A percentile compares a stretch with the other conserved stretches of the same genome.
Conservation (phyloP, 2,797 vertebrate species). For the Tiaroga cobitis region DNA sequence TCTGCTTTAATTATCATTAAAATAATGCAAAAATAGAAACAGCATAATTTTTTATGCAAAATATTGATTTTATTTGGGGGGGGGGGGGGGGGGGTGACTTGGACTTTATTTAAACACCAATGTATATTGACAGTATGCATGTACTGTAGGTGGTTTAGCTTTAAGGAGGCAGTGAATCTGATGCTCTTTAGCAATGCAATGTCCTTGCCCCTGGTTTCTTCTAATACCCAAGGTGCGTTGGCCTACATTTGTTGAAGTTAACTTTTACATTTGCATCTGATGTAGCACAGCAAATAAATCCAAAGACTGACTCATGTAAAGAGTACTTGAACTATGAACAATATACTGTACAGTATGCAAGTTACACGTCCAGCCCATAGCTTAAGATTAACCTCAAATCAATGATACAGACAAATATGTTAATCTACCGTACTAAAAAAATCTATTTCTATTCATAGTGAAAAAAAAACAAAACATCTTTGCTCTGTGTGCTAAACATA, state of each 20-base stretch:
- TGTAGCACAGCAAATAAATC: neutral
- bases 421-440: neutral
- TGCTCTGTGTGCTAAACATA: neutral
- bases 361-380: neutral
- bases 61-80: no score
- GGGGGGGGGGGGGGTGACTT: no score
- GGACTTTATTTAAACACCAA: slow-evolving; percentile 4
- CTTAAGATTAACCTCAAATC: neutral
- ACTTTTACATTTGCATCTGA: slow-evolving; percentile 10
- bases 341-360: neutral
- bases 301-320: neutral
- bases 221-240: slow-evolving; percentile 33
- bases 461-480: neutral
- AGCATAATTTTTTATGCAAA: no score
- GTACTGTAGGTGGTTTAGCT: slow-evolving; percentile 10
- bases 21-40: neutral
- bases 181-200: neutral
- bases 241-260: slow-evolving; percentile 2
- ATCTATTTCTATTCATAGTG: neutral
- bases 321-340: neutral
- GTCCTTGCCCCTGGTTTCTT: slow-evolving; percentile 32
- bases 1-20: neutral
- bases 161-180: slow-evolving; percentile 6
- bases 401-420: neutral
- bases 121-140: neutral